These are phyloP conservation scores for Archips crataeganus DNA, from an alignment of 2,888 invertebrate species.

Conservation along the genomic window DNA sequence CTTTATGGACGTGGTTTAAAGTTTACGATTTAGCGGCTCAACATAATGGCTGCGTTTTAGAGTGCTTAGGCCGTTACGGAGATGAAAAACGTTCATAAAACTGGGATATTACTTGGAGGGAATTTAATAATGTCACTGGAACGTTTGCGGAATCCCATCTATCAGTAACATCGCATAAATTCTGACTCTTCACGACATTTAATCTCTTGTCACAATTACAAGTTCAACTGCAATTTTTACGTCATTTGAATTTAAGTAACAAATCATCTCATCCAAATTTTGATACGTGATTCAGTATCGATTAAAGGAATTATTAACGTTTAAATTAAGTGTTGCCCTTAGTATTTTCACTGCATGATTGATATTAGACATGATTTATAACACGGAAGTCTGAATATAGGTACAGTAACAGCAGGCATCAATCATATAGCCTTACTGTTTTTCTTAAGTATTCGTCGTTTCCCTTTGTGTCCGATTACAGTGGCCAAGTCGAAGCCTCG, in stretches of 20 bases:
- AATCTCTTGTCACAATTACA: too few relatives aligned
- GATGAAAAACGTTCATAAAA: conserved; percentile 35
- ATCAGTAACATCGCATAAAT: conserved; percentile 26
- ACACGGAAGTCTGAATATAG: too few relatives aligned
- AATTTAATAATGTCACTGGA: conserved; percentile 19
- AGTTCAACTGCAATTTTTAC: too few relatives aligned
- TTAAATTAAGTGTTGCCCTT: too few relatives aligned
- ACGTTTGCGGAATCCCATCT: conserved; percentile 3
- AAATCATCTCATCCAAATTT: too few relatives aligned
- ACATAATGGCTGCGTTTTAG: conserved; percentile 16
- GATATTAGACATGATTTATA: too few relatives aligned
- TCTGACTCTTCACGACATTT: not conserved
- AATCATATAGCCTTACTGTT: too few relatives aligned
- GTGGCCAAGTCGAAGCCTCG: conserved; percentile 44
- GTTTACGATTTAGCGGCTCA: conserved; percentile 10
- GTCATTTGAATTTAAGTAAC: too few relatives aligned
- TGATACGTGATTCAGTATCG: too few relatives aligned
- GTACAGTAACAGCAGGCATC: too few relatives aligned
- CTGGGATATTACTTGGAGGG: conserved; percentile 11
- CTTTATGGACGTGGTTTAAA: conserved; percentile 11
- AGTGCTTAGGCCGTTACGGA: conserved; percentile 20
- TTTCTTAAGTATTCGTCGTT: not conserved
- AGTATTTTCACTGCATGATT: too few relatives aligned
- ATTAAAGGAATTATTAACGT: too few relatives aligned
- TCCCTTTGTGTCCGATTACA: conserved; percentile 45